phyloP scores from a whole-genome alignment of 1,140 invertebrate species.

The Bombus vancouverensis region DNA sequence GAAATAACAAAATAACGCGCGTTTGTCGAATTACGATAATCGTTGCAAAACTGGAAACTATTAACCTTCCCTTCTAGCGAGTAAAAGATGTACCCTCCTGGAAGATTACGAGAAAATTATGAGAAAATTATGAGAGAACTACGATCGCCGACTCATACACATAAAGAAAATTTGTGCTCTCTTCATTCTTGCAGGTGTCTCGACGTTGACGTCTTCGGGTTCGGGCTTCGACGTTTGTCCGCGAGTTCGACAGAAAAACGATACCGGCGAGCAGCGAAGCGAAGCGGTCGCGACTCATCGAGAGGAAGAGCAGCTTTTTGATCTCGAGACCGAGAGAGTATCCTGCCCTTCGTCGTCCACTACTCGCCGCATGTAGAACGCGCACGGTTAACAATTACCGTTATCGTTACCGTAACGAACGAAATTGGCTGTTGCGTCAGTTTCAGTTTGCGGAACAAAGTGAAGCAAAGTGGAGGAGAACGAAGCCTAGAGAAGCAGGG shows the following conservation, averaged over 20 bases:
- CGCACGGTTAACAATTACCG: constrained; percentile 69
- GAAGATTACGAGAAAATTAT: no score
- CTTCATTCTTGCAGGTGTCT: accelerated
- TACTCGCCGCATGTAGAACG: constrained; percentile 19
- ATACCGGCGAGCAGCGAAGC: not conserved
- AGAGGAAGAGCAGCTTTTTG: not conserved
- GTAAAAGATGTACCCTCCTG: no score
- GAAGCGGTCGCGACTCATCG: not conserved
- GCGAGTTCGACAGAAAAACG: not conserved
- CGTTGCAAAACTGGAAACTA: no score
- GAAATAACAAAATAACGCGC: no score
- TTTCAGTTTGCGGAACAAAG: constrained; percentile 61
- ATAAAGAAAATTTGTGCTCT: accelerated
- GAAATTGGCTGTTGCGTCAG: constrained; percentile 70
- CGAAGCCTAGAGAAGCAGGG: constrained; percentile 1
- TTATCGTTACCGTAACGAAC: constrained; percentile 71
- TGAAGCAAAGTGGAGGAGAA: not conserved
- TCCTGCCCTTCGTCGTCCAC: not conserved
- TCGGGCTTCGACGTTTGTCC: not conserved
- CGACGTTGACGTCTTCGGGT: not conserved
- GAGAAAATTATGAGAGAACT: no score
- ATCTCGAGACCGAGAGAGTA: not conserved
- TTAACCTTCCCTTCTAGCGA: no score
- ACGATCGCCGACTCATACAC: no score
- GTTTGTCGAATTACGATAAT: no score